These are phyloP conservation scores for Phyto melanocephala DNA, from an alignment of 2,888 invertebrate species.

Conservation along the genomic window DNA sequence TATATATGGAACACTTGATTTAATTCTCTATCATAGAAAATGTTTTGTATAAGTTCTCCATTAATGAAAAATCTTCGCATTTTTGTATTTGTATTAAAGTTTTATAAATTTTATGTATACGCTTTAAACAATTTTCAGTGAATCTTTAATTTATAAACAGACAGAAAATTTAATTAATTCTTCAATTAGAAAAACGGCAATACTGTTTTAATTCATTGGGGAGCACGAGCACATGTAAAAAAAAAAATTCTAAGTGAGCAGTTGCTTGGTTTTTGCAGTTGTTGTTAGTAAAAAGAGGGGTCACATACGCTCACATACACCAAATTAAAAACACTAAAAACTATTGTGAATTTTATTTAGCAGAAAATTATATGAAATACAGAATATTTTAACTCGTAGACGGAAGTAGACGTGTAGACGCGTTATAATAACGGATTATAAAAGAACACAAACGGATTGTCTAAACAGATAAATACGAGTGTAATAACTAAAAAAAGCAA, in stretches of 20 bases:
- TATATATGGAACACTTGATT: no score
- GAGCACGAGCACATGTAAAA: constrained; percentile 31
- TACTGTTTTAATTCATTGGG: constrained; percentile 18
- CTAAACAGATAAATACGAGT: not conserved
- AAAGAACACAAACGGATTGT: not conserved
- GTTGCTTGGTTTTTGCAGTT: constrained; percentile 16
- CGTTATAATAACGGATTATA: constrained; percentile 31
- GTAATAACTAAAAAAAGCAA: not conserved
- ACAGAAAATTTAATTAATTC: no score
- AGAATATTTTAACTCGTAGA: constrained; percentile 49
- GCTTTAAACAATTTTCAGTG: no score
- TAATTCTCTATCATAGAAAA: no score
- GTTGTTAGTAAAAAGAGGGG: constrained; percentile 11
- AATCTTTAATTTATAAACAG: no score
- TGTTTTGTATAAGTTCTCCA: no score
- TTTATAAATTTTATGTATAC: no score
- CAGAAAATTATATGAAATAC: constrained; percentile 41
- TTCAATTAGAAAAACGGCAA: not conserved
- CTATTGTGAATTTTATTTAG: constrained; percentile 47
- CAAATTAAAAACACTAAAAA: not conserved
- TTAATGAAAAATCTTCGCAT: no score
- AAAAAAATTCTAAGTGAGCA: constrained; percentile 23
- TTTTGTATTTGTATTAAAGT: no score
- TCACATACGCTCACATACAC: not conserved
- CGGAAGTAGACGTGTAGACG: constrained; percentile 51